Evolutionary conservation across 2,888 invertebrate species (phyloP).

Genomic region (Ecliptopera silaceata): DNA sequence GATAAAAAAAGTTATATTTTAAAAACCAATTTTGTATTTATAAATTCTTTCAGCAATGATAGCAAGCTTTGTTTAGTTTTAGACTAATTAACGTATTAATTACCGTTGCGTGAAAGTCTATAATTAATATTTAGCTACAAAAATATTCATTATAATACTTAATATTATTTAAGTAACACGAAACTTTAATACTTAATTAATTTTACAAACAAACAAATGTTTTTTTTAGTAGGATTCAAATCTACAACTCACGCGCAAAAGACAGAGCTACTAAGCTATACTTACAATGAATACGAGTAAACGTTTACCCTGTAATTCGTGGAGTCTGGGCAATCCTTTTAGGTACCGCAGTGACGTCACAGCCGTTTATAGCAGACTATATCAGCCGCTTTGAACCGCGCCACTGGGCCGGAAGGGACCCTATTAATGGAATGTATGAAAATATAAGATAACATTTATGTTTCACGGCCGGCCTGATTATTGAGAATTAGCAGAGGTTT

Average conservation of each 20-base stretch:
- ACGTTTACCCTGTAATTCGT: not conserved
- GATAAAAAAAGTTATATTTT: no score
- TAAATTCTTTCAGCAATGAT: no score
- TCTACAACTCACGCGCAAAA: not conserved
- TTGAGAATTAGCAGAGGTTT: slow-evolving; percentile 17
- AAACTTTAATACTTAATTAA: no score
- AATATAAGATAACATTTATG: slow-evolving; percentile 46
- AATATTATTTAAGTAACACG: no score
- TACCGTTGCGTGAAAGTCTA: no score
- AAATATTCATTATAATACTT: no score
- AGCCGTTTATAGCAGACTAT: slow-evolving; percentile 46
- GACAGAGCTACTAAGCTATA: not conserved
- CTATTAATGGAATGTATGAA: slow-evolving; percentile 43
- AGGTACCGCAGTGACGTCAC: slow-evolving; percentile 44
- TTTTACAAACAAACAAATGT: no score
- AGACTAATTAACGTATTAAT: no score
- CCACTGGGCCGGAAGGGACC: slow-evolving; percentile 51
- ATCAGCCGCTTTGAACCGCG: slow-evolving; percentile 57
- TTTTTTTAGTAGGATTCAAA: no score
- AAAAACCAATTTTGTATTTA: no score
- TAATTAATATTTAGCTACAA: no score
- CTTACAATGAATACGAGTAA: not conserved
- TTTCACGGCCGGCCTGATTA: slow-evolving; percentile 35
- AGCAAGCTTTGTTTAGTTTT: no score
- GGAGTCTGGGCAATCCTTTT: slow-evolving; percentile 10